These are phyloP conservation scores for Suncus etruscus DNA, from an alignment of 2,113 vertebrate genomes.

Conservation along the genomic window DNA sequence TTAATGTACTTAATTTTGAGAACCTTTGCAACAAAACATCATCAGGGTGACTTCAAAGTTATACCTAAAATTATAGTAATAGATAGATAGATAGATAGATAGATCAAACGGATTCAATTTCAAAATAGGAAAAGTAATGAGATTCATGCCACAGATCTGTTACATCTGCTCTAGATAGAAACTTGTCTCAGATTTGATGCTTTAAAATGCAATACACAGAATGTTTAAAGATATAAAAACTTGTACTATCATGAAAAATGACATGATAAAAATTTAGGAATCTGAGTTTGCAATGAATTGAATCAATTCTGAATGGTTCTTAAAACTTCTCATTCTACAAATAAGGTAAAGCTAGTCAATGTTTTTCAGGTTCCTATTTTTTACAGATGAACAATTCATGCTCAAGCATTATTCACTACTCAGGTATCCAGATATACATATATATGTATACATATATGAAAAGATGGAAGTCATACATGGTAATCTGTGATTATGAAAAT, in stretches of 20 bases:
- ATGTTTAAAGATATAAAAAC: constrained; percentile 9
- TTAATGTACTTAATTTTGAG: no score
- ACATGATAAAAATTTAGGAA: background rate
- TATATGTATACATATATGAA: background rate
- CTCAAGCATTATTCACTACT: background rate
- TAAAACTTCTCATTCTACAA: background rate
- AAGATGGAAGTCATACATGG: background rate
- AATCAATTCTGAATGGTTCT: background rate
- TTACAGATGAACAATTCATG: background rate
- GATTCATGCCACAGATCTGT: background rate
- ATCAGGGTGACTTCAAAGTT: background rate
- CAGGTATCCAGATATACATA: background rate
- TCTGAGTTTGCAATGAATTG: background rate
- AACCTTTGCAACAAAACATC: no score
- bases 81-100: background rate
- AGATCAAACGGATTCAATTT: background rate
- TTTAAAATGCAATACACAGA: background rate
- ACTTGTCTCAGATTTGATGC: background rate
- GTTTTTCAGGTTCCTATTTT: background rate
- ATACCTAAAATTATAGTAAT: background rate
- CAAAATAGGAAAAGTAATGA: background rate
- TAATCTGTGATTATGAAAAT: background rate
- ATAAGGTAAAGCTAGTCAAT: background rate
- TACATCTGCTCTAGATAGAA: constrained; percentile 3
- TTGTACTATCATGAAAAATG: background rate